Evolutionary conservation across 23 tunicate genomes (phyloP).

Genomic region (Botrylloides violaceus): DNA sequence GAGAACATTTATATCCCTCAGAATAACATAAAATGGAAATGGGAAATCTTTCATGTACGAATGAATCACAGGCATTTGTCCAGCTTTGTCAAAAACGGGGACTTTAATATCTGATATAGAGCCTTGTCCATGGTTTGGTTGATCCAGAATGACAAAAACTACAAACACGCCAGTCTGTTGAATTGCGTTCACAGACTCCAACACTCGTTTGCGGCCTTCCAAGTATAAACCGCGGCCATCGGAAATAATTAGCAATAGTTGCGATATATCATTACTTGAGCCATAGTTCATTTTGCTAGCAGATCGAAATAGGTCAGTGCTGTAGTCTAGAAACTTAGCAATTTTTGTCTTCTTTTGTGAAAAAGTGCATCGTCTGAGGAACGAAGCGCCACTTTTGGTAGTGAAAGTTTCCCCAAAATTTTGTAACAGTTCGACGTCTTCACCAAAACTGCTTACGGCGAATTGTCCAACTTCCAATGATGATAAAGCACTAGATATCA

Average conservation of each 20-base stretch:
- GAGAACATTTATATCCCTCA: conserved; percentile 70
- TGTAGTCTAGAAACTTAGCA: conserved; percentile 49
- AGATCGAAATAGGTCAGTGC: conserved; percentile 43
- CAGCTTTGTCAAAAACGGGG: conserved; percentile 54
- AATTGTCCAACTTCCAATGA: conserved; percentile 84
- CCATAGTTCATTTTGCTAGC: conserved; percentile 37
- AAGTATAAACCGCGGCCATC: conserved; percentile 79
- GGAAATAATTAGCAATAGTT: conserved; percentile 67
- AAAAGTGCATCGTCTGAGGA: conserved; percentile 59
- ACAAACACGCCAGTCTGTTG: conserved; percentile 50
- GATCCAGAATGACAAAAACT: conserved; percentile 82
- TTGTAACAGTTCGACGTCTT: conserved; percentile 51
- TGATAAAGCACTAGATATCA: conserved; percentile 73
- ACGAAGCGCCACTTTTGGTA: conserved; percentile 67
- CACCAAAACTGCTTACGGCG: conserved; percentile 79
- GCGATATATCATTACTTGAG: conserved; percentile 58
- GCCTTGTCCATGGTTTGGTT: conserved; percentile 43
- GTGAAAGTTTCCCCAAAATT: conserved; percentile 68
- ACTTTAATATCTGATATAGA: conserved; percentile 86
- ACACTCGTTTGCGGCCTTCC: conserved; percentile 72
- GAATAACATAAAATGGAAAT: conserved; percentile 84
- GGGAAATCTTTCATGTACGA: conserved; percentile 95
- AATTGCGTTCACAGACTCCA: conserved; percentile 51
- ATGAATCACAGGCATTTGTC: conserved; percentile 62
- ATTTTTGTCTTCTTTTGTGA: conserved; percentile 75